Evolutionary conservation across 2,888 invertebrate species (phyloP), one percentile per base, ranked within the genome.

Genomic region (Norana najaformis): DNA sequence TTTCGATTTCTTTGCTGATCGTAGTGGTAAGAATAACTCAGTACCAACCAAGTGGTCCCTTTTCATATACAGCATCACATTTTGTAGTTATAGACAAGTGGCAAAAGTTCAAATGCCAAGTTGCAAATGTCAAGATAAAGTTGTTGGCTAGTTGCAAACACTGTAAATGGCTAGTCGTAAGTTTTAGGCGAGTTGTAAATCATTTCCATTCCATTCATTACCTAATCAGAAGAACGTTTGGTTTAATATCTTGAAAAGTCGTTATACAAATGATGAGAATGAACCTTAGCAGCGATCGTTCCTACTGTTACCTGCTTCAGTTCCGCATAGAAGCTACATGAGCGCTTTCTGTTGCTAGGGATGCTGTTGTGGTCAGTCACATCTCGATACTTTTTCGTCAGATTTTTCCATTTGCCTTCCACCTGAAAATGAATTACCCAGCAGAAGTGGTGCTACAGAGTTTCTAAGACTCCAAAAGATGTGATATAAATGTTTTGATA

Each of bases 321-420:
- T 69, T 69, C 69, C 11, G 69, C 69, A 13, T 69, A 69, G 69
- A 69, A 69, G n/a, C 69, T 69, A 13, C 69, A 69, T 2, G 69
- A 69, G 11, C 69, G 69, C n/a, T 69, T 69, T 69, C 69, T 69
- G n/a, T 69, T 69, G 8, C 69, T 11, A 69, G n/a, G 69, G 0
- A 69, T n/a, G n/a, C 69, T 4, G n/a, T 69, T 69, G 30, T 69
- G 69, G n/a, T 69, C 69, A 0, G 69, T 69, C n/a, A 69, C n/a
- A n/a, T 69, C 69, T n/a, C 69, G 69, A 69, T 69, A 69, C 69
- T 69, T 69, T n/a, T 69, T 69, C 69, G 69, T 69, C 69, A 69
- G n/a, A 13, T 69, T 69, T n/a, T 69, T 69, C 69, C 69, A 69
- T n/a, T 69, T 69, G 69, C 69, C 69, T 69, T 69, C 69, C 69